These are phyloP conservation scores for Huso huso DNA, from an alignment of 2,797 vertebrate species.

Conservation along the genomic window DNA sequence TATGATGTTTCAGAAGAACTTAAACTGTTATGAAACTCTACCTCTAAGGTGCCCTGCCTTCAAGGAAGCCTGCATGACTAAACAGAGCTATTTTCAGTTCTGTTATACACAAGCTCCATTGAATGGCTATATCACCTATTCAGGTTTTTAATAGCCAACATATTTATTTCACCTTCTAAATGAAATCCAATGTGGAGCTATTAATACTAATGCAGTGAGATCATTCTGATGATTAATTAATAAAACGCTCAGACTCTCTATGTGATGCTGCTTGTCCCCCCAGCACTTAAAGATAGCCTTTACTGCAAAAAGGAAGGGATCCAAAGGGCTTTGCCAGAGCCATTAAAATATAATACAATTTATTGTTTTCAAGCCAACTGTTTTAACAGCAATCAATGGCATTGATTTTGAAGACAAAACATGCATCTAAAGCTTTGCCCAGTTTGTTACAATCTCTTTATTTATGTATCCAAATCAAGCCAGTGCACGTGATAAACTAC, in stretches of 20 bases:
- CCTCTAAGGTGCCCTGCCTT: slow-evolving; percentile 30
- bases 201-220: slow-evolving; percentile 79
- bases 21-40: slow-evolving; percentile 34
- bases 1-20: slow-evolving; percentile 31
- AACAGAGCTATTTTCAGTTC: slow-evolving; percentile 31
- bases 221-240: slow-evolving; percentile 87
- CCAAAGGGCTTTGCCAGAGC: slow-evolving; percentile 61
- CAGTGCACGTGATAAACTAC: slow-evolving; percentile 42
- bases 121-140: slow-evolving; percentile 38
- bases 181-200: slow-evolving; percentile 75
- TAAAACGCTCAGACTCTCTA: slow-evolving; percentile 72
- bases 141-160: slow-evolving; percentile 56
- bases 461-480: slow-evolving; percentile 33
- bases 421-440: slow-evolving; percentile 58
- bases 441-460: slow-evolving; percentile 38
- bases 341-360: slow-evolving; percentile 55
- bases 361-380: slow-evolving; percentile 60
- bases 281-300: slow-evolving; percentile 71
- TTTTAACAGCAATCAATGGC: slow-evolving; percentile 65
- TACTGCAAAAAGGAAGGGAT: slow-evolving; percentile 51
- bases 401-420: slow-evolving; percentile 61
- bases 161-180: slow-evolving; percentile 74
- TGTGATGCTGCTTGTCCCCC: slow-evolving; percentile 66
- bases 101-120: slow-evolving; percentile 27
- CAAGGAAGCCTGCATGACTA: slow-evolving; percentile 37